Base-by-base conservation (phyloP, 2,888 invertebrate species). In the Podotricha telesiphe region DNA sequence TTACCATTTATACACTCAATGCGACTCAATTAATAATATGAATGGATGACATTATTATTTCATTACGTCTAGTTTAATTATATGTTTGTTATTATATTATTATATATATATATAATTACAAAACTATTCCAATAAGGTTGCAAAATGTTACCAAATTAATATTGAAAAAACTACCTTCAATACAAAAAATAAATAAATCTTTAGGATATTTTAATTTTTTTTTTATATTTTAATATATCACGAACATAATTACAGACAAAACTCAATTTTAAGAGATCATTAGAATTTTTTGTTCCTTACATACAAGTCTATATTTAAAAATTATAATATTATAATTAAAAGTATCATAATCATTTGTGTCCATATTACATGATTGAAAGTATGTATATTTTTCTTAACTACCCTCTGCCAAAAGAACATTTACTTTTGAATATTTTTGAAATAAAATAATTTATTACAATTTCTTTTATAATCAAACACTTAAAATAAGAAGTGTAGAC, bases 161-260 rank as follows among this genome's bases (percentile, higher is more conserved):
- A 3, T 42, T 42, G 10, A 47, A 8, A 5, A 17, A 55, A 55
- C 53, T 55, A 55, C 53, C 53, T 55, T 34, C 53, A 53, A 10
- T 11, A 11, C 10, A 34, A 28, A 55, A 51, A 53, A 17, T 7
- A 47, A 3, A 53, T 10, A 53, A 55, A 11, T 34, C 53, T 34
- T 55, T 55, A 55, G 3, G 2, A 4, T 42, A 17, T 11, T 55
- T 55, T 17, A 34, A 55, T 34, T 28, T 28, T 6, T 28, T 28
- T 28, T 7, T 28, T 22, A 28, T 1, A 7, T 37, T 1, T 8
- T 37, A 28, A 7, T 37, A 37, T 8, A 37, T 28, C 28, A 28
- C 6, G 28, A 28, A 28, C 28, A 28, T 28, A n/a, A n/a, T n/a
- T n/a, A n/a, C 6, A 28, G 28, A 2, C 28, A 28, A 28, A 4